A percentile compares a stretch with the other conserved stretches of the same genome.
phyloP scores from a whole-genome alignment of 1,140 invertebrate genomes.

The Harpegnathos saltator region DNA sequence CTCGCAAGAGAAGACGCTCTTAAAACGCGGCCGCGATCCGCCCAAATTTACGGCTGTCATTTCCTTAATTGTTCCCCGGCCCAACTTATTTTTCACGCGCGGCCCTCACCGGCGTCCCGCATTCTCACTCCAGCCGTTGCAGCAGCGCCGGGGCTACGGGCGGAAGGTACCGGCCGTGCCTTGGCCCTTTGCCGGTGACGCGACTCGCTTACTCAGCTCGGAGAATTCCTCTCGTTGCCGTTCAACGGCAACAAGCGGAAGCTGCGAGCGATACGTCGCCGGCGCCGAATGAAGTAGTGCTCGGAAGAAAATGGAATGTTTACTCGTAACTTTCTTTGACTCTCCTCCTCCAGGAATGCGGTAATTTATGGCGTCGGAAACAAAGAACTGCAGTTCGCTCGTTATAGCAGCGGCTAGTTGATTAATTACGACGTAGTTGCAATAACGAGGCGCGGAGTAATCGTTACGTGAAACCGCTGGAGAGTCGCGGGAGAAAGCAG shows the following conservation, averaged over 20 bases:
- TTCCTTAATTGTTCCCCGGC: constrained; percentile 81
- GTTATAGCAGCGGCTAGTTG: constrained; percentile 22
- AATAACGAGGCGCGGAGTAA: too few relatives aligned
- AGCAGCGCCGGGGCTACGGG: background rate
- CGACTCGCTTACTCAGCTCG: constrained; percentile 17
- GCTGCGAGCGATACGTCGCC: constrained; percentile 41
- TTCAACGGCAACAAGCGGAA: constrained; percentile 54
- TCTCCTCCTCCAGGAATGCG: constrained; percentile 37
- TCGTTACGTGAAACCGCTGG: too few relatives aligned
- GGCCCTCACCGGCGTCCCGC: constrained; percentile 35
- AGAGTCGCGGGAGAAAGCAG: too few relatives aligned
- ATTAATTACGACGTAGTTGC: constrained; percentile 10
- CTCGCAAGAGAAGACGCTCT: constrained; percentile 71
- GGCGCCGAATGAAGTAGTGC: constrained; percentile 46
- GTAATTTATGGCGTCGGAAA: constrained; percentile 50
- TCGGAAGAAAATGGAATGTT: constrained; percentile 49
- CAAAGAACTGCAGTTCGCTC: constrained; percentile 34
- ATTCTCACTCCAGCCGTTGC: constrained; percentile 48
- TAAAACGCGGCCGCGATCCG: constrained; percentile 75
- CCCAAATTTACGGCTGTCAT: constrained; percentile 82
- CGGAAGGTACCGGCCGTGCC: constrained; percentile 1
- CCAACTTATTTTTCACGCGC: constrained; percentile 77
- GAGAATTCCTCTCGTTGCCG: background rate
- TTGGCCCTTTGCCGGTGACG: constrained; percentile 39
- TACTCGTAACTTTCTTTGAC: constrained; percentile 59